These are phyloP conservation scores for Eretmocerus hayati DNA, from an alignment of 2,888 invertebrate genomes.

Conservation along the genomic window DNA sequence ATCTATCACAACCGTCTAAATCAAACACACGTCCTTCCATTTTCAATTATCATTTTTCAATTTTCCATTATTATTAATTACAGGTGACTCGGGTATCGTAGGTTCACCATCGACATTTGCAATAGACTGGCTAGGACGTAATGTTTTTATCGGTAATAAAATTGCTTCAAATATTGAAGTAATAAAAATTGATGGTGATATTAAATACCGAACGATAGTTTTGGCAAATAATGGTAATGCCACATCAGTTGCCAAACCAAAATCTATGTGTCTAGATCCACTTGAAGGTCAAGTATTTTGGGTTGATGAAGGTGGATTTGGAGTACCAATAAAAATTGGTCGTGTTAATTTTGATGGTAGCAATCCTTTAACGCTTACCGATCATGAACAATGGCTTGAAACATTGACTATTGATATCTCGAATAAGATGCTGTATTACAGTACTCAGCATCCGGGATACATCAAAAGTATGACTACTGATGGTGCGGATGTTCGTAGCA, in stretches of 20 bases:
- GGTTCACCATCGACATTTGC: constrained; percentile 88
- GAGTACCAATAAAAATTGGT: constrained; percentile 81
- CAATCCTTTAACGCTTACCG: constrained; percentile 65
- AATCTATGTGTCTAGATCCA: constrained; percentile 83
- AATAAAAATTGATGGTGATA: constrained; percentile 76
- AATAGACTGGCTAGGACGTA: constrained; percentile 94
- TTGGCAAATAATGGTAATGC: constrained; percentile 83
- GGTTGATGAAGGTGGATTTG: constrained; percentile 91
- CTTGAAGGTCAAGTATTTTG: constrained; percentile 86
- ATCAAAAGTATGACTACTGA: constrained; percentile 66
- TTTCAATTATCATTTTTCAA: no score
- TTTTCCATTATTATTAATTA: constrained; percentile 16
- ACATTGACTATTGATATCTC: constrained; percentile 80
- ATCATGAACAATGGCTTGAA: constrained; percentile 67
- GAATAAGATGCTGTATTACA: constrained; percentile 80
- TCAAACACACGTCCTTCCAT: no score
- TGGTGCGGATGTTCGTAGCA: constrained; percentile 61
- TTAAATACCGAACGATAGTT: constrained; percentile 75
- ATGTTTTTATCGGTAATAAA: constrained; percentile 86
- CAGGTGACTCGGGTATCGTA: constrained; percentile 77
- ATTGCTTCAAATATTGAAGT: constrained; percentile 87
- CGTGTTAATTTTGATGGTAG: constrained; percentile 92
- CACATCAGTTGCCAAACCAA: constrained; percentile 81
- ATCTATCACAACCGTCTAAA: background rate
- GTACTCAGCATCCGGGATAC: constrained; percentile 67